A percentile compares a stretch with the other conserved stretches of the same genome.
Evolutionary conservation across 2,888 invertebrate species (phyloP).

Genomic region (Zygothrica quintamaculata): DNA sequence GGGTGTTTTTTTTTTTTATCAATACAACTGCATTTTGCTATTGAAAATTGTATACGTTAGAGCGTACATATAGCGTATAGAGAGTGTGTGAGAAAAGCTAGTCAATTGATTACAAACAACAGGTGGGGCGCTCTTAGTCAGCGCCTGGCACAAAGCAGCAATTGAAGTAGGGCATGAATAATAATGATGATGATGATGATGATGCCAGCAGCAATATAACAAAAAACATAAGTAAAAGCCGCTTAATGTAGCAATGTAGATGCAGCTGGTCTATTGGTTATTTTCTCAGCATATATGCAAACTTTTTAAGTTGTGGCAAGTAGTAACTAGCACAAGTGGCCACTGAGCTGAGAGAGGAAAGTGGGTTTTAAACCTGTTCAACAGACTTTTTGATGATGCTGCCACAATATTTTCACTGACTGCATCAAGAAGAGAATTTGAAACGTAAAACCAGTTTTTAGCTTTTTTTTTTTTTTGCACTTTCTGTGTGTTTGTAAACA

Average conservation of each 20-base stretch:
- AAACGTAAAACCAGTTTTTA: constrained; percentile 13
- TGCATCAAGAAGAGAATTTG: constrained; percentile 16
- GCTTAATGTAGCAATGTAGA: constrained; percentile 40
- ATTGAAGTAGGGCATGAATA: background rate
- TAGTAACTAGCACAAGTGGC: constrained; percentile 50
- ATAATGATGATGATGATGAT: too few species aligned
- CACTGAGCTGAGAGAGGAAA: constrained; percentile 8
- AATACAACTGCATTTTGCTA: constrained; percentile 8
- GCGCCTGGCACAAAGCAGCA: constrained; percentile 1
- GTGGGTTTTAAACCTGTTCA: constrained; percentile 53
- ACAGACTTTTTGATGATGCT: constrained; percentile 14
- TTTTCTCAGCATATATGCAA: constrained; percentile 11
- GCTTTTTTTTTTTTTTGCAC: constrained; percentile 51
- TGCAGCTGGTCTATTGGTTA: constrained; percentile 1
- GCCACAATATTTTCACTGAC: constrained; percentile 37
- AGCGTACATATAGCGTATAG: background rate
- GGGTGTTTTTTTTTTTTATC: constrained; percentile 57
- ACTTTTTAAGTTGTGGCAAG: constrained; percentile 22
- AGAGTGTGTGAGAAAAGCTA: constrained; percentile 1
- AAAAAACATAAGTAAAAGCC: constrained; percentile 17
- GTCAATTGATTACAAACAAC: constrained; percentile 60
- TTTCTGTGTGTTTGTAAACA: constrained; percentile 72
- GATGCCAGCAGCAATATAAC: too few species aligned
- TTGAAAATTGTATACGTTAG: constrained; percentile 11
- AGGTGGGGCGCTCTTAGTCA: constrained; percentile 70